These are phyloP conservation scores for Istiophorus platypterus DNA, from an alignment of 2,113 vertebrate genomes.

Conservation along the genomic window DNA sequence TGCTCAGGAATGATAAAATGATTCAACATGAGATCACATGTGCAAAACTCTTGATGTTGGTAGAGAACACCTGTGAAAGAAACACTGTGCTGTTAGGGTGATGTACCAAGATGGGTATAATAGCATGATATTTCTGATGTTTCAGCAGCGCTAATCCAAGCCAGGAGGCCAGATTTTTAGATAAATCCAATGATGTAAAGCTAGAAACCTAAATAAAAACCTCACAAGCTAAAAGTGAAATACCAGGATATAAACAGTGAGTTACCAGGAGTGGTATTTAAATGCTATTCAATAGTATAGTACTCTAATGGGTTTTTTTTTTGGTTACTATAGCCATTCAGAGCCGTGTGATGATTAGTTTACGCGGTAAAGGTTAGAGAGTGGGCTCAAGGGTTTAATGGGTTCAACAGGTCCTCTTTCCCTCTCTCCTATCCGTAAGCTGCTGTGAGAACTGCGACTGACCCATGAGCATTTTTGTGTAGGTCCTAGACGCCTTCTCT, in stretches of 20 bases:
- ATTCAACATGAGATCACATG: constrained; percentile 44
- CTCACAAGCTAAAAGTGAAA: not conserved
- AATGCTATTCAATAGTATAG: not conserved
- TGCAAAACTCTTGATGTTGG: constrained; percentile 33
- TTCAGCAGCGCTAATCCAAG: not conserved
- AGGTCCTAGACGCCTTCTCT: not conserved
- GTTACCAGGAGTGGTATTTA: not conserved
- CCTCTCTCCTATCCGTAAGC: too few relatives aligned
- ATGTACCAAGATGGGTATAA: constrained; percentile 23
- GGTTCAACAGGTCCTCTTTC: too few relatives aligned
- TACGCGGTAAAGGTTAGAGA: not conserved
- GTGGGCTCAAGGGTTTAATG: too few relatives aligned
- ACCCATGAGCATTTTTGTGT: too few relatives aligned
- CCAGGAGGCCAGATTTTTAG: not conserved
- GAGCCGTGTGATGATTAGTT: not conserved
- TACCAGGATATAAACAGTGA: not conserved
- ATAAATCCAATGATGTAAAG: not conserved
- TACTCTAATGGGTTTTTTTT: not conserved
- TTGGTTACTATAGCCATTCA: not conserved
- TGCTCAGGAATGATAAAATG: constrained; percentile 27
- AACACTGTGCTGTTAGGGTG: not conserved
- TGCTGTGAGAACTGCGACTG: too few relatives aligned
- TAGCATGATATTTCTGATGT: not conserved
- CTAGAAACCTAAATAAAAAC: not conserved
- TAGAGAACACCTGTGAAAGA: constrained; percentile 12